Conservation (phyloP, 1,140 invertebrate species). For the Diorhabda elongata region DNA sequence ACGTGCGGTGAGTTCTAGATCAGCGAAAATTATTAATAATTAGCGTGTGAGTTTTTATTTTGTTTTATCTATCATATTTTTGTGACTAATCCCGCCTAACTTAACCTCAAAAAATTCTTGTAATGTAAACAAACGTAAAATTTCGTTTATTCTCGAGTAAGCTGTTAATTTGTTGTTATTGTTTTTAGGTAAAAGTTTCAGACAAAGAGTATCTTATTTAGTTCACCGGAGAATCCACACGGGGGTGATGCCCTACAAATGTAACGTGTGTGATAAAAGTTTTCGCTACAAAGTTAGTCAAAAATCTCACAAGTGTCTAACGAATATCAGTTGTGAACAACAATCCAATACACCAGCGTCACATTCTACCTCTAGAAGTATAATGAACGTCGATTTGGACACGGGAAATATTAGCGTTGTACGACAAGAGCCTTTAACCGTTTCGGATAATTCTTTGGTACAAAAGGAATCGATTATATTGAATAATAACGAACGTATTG, state of each 20-base stretch:
- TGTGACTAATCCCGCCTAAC: too few relatives aligned
- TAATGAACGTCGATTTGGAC: constrained; percentile 33
- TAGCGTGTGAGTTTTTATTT: too few relatives aligned
- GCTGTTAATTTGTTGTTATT: too few relatives aligned
- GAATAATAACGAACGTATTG: constrained; percentile 11
- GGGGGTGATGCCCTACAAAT: constrained; percentile 78
- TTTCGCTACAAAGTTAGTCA: constrained; percentile 84
- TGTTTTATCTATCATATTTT: too few relatives aligned
- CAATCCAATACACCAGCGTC: constrained; percentile 21
- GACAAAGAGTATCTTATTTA: constrained; percentile 79
- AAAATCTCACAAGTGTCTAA: constrained; percentile 72
- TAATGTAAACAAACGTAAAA: too few relatives aligned
- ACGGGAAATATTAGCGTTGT: constrained; percentile 34
- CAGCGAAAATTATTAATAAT: too few relatives aligned
- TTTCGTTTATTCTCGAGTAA: too few relatives aligned
- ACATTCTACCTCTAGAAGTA: constrained; percentile 28
- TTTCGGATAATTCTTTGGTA: not conserved
- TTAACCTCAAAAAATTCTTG: too few relatives aligned
- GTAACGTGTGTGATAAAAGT: constrained; percentile 72
- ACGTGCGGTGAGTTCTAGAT: constrained; percentile 65
- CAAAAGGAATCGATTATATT: constrained; percentile 16
- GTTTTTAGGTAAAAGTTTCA: constrained; percentile 74
- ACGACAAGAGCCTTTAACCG: not conserved
- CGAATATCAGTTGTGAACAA: constrained; percentile 52
- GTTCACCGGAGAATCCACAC: constrained; percentile 82